Percentiles rank a stretch among this genome's conserved stretches.
These are phyloP conservation scores for Percopsis transmontana DNA, from an alignment of 2,113 vertebrate genomes.

Conservation along the genomic window DNA sequence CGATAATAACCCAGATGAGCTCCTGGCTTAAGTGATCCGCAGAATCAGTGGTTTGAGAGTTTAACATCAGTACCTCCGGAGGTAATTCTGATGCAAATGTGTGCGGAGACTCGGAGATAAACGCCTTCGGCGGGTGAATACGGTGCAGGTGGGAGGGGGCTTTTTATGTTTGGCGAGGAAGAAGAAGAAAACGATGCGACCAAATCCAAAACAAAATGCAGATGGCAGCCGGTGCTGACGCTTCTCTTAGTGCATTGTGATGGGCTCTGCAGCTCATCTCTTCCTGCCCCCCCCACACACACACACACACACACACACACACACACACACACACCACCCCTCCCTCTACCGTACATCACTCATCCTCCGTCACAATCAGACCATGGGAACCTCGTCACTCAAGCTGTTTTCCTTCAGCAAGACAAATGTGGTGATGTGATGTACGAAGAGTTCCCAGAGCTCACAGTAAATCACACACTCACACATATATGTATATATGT, in stretches of 20 bases:
- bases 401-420: too few species aligned
- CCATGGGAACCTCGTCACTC: too few species aligned
- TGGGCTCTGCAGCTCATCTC: conserved; percentile 67
- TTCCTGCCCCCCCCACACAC: conserved; percentile 42
- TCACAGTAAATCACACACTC: too few species aligned
- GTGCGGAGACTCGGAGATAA: conserved; percentile 69
- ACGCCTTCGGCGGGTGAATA: conserved; percentile 69
- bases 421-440: too few species aligned
- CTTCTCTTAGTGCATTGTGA: conserved; percentile 67
- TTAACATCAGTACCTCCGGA: conserved; percentile 76
- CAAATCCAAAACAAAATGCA: conserved; percentile 62
- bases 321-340: too few species aligned
- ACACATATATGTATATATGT: too few species aligned
- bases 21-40: conserved; percentile 72
- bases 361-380: conserved; percentile 42
- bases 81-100: conserved; percentile 79
- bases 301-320: too few species aligned
- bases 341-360: conserved; percentile 33
- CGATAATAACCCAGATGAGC: conserved; percentile 79
- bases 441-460: too few species aligned
- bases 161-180: conserved; percentile 67
- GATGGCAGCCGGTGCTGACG: conserved; percentile 66
- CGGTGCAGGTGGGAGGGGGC: conserved; percentile 71
- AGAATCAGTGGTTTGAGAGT: conserved; percentile 77
- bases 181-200: conserved; percentile 33